Evolutionary conservation across 2,797 vertebrate species (phyloP).

Genomic region (Megaceryle alcyon): DNA sequence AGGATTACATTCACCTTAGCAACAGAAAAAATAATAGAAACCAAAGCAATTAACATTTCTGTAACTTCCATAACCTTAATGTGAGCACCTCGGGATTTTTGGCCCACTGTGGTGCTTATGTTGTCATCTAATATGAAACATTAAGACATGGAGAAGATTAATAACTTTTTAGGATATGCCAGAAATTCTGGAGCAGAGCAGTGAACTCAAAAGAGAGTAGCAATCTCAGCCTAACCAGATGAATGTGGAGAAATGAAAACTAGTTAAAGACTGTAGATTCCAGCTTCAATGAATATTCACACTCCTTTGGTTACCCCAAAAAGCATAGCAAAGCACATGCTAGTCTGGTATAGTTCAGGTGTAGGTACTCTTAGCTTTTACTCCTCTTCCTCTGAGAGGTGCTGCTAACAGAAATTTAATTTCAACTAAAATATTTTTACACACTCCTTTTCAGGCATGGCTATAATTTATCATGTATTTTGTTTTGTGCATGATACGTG

Average conservation of each 20-base stretch:
- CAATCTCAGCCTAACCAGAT: not conserved
- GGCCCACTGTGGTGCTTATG: not conserved
- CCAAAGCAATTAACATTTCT: not conserved
- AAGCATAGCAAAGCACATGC: not conserved
- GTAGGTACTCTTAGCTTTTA: not conserved
- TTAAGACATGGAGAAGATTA: not conserved
- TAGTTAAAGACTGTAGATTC: not conserved
- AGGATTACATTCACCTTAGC: not conserved
- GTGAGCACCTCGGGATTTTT: not conserved
- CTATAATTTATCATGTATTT: not conserved
- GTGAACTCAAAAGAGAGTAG: not conserved
- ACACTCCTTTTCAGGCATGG: not conserved
- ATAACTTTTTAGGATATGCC: not conserved
- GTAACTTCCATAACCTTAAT: not conserved
- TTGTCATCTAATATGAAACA: not conserved
- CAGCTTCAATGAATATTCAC: not conserved
- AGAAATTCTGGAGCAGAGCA: not conserved
- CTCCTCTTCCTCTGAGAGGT: not conserved
- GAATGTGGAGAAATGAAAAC: not conserved
- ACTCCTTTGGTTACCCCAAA: not conserved
- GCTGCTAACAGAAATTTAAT: not conserved
- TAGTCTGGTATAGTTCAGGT: not conserved
- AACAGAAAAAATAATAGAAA: not conserved
- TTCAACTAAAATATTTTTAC: not conserved
- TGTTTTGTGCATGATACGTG: not conserved